Evolutionary conservation across 2,113 vertebrate species (phyloP).

Genomic region (Progne subis): DNA sequence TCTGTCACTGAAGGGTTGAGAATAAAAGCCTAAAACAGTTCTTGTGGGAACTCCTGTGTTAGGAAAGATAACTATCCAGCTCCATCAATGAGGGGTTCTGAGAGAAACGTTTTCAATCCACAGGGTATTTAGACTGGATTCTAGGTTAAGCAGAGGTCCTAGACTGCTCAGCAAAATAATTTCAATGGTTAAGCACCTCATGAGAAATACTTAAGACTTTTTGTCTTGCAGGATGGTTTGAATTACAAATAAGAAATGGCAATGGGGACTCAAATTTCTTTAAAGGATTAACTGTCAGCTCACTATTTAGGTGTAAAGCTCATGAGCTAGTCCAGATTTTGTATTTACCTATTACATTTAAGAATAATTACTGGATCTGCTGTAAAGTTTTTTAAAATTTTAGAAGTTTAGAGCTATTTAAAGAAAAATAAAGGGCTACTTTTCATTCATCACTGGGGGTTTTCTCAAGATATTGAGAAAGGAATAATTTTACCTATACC

Average conservation of each 20-base stretch:
- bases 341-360: background rate
- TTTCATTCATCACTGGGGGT: background rate
- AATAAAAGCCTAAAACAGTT: background rate
- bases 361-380: background rate
- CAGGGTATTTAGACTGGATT: slow-evolving; percentile 4
- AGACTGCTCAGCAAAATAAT: background rate
- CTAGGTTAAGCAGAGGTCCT: slow-evolving; percentile 11
- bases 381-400: background rate
- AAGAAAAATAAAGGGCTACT: background rate
- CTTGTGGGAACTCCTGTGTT: background rate
- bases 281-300: background rate
- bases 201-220: background rate
- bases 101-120: background rate
- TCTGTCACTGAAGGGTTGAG: background rate
- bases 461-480: background rate
- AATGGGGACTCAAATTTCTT: background rate
- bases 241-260: background rate
- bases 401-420: background rate
- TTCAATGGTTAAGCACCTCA: background rate
- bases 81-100: background rate
- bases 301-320: slow-evolving; percentile 9
- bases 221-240: background rate
- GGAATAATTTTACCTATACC: background rate
- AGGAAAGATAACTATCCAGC: background rate
- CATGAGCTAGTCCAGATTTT: background rate